Evolutionary conservation across 1,140 invertebrate species (phyloP), one percentile per base, ranked within the genome.

Genomic region (Diachasma alloeum): DNA sequence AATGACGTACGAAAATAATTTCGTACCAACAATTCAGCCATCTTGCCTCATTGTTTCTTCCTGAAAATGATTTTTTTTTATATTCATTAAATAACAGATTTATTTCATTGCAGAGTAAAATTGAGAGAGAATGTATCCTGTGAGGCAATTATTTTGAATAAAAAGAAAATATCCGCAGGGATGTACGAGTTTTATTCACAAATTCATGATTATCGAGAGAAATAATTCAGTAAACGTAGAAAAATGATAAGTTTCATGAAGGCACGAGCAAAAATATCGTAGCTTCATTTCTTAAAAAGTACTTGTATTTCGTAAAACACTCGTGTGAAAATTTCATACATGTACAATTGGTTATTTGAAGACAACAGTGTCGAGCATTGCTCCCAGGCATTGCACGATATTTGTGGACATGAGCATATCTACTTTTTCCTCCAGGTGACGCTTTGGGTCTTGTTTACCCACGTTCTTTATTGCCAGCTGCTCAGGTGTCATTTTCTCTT

Each of bases 401-500:
- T 99, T 99, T 78, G 96, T 96, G 22, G 97, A 95, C 97, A 99
- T 99, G 31, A 99, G 91, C 67, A 96, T 93, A 90, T 99, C 97
- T 17, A 99, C 98, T 91, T 99, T 97, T 86, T 99, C 98, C 89
- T 99, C 98, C 82, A 99, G 92, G 94, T 99, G 99, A 79, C 99
- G 93, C 90, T 99, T 99, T n/a, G 99, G 99, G 90, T 99, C 98
- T 90, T 99, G 97, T 91, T 99, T 99, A 24, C 99, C 99, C 53
- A 99, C 98, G 91, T 99, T 99, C 88, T 99, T 99, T 82, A 99
- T 99, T 15, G 98, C 98, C 86, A 99, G 91, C 87, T 99, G 98
- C 89, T 99, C 98, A 0, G 97, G 96, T n/a, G 98, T 99, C 97
- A 99, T 99, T 87, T 99, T 99, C 87, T 99, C 98, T 90, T 99